phyloP scores from a whole-genome alignment of 2,888 invertebrate species.

The Sialis lutaria region DNA sequence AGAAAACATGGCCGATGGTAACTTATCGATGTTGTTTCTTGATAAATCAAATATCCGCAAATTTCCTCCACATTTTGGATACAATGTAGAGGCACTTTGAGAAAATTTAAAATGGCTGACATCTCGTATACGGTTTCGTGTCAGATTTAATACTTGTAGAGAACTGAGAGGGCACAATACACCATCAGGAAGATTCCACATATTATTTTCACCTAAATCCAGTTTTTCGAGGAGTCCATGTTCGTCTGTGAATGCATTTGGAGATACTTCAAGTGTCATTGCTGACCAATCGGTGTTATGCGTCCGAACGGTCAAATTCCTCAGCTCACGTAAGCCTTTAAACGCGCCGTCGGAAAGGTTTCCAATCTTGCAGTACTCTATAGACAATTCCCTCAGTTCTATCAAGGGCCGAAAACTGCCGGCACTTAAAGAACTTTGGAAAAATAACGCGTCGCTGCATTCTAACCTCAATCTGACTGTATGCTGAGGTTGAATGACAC shows the following conservation, averaged over 20 bases:
- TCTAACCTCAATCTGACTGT: constrained; percentile 58
- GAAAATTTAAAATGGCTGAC: constrained; percentile 55
- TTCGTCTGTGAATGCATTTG: constrained; percentile 56
- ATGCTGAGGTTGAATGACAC: constrained; percentile 66
- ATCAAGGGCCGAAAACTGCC: constrained; percentile 60
- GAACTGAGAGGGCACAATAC: constrained; percentile 58
- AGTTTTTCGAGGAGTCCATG: constrained; percentile 53
- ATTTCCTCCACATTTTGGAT: constrained; percentile 44
- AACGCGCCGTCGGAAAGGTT: constrained; percentile 71
- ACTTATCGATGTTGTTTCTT: constrained; percentile 56
- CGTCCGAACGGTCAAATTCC: constrained; percentile 63
- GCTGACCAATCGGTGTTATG: constrained; percentile 74
- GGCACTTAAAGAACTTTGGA: constrained; percentile 60
- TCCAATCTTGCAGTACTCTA: constrained; percentile 70
- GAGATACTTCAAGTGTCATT: constrained; percentile 58
- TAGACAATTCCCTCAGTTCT: constrained; percentile 57
- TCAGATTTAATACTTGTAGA: constrained; percentile 59
- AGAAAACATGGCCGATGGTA: constrained; percentile 54
- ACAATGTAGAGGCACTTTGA: constrained; percentile 31
- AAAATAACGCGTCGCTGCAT: constrained; percentile 65
- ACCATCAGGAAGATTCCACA: constrained; percentile 61
- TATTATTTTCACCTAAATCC: constrained; percentile 65
- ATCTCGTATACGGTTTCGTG: constrained; percentile 60
- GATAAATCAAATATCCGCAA: constrained; percentile 56
- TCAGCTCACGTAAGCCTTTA: constrained; percentile 55